Base-by-base conservation (phyloP, 30 jellyfish, hydroid and myxozoan genomes). In the Cassiopea xamachana region DNA sequence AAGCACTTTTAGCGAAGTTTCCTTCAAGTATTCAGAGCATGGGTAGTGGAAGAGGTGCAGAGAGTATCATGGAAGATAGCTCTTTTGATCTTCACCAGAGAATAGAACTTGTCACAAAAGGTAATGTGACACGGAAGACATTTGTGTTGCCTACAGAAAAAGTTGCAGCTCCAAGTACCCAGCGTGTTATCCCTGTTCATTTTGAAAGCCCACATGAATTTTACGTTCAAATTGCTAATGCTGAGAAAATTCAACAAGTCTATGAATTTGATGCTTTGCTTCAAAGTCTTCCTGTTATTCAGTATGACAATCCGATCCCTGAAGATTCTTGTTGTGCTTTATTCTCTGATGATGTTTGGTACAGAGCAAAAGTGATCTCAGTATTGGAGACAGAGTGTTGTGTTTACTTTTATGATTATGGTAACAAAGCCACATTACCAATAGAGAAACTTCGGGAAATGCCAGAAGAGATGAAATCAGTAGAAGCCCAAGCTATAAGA, bases 401-500 rank as follows among this genome's bases (percentile, higher is more conserved):
- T 10, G 92, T 84, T 27, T 84, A 64, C 67, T 84, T 84, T 64
- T 84, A 44, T 45, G 92, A 84, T 60, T 84, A 84, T 70, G 92
- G 92, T 58, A 84, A 84, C 76, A 46, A 78, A 10, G 76, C 83
- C 1, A 69, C 50, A 3, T 60, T 83, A 2, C 60, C 85, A 46
- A 73, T 4, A 17, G 71, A 47, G 59, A 62, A 81, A 43, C 60
- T 92, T 51, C 81, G 88, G n/a, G 90, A 79, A 60, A 61, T 87
- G 48, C 98, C 98, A 69, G 95, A 79, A 0, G 96, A 86, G 72
- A 67, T 79, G 81, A 86, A 75, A 27, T 48, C 75, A 10, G 69
- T 84, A 1, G 91, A 90, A 1, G 98, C 91, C 1, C 98, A 92
- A 87, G 96, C 98, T 17, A 67, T 92, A 44, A 14, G 69, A 47